These are phyloP conservation scores for Melanotaenia nigrans DNA, from an alignment of 2,797 vertebrate genomes.

Conservation along the genomic window DNA sequence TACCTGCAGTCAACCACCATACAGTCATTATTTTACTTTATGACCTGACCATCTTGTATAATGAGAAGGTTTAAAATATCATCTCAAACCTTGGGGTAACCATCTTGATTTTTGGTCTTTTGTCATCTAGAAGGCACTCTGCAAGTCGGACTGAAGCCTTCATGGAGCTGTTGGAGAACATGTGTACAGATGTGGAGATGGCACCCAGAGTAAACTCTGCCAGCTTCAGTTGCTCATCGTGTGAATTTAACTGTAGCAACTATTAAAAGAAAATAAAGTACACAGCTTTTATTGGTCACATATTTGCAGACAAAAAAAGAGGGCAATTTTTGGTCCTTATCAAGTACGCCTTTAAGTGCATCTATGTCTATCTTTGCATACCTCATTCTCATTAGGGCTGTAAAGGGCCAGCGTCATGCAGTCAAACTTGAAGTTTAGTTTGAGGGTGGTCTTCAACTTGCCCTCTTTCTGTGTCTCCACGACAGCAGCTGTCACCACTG, in stretches of 20 bases:
- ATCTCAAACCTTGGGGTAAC: slow-evolving; percentile 88
- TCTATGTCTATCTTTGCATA: slow-evolving; percentile 54
- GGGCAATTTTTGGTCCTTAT: background rate
- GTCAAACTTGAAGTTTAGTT: slow-evolving; percentile 92
- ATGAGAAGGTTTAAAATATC: background rate
- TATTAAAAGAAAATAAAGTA: slow-evolving; percentile 53
- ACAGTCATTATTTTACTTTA: background rate
- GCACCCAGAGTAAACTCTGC: slow-evolving; percentile 93
- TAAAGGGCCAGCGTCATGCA: slow-evolving; percentile 91
- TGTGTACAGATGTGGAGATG: slow-evolving; percentile 89
- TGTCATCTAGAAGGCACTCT: slow-evolving; percentile 94
- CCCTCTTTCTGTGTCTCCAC: slow-evolving; percentile 87
- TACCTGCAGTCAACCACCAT: background rate
- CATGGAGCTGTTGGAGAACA: slow-evolving; percentile 91
- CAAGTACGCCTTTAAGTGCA: background rate
- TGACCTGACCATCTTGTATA: background rate
- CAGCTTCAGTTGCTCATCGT: slow-evolving; percentile 87
- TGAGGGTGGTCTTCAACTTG: slow-evolving; percentile 89
- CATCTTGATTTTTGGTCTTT: slow-evolving; percentile 88
- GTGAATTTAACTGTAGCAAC: slow-evolving; percentile 82
- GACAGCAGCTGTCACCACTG: slow-evolving; percentile 92
- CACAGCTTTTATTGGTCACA: background rate
- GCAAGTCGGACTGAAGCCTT: slow-evolving; percentile 88
- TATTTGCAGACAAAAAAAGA: background rate
- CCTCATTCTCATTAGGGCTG: slow-evolving; percentile 84